These are phyloP conservation scores for Leptonema lineaticorne DNA, from an alignment of 1,140 invertebrate species.

Conservation along the genomic window DNA sequence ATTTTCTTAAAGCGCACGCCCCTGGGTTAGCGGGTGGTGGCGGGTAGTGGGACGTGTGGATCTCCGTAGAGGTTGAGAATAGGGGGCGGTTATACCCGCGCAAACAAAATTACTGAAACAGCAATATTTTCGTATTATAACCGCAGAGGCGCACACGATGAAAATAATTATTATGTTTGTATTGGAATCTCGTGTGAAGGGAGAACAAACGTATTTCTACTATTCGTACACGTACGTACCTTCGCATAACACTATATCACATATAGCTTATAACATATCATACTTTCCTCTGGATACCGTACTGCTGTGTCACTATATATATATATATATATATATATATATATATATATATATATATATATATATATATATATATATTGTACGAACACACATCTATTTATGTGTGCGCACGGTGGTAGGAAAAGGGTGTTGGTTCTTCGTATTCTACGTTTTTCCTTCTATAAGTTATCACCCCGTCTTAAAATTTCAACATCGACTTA, in stretches of 20 bases:
- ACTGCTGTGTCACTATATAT: neutral
- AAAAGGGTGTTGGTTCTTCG: no score
- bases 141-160: constrained; percentile 21
- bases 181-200: constrained; percentile 19
- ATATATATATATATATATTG: neutral
- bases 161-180: constrained; percentile 28
- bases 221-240: neutral
- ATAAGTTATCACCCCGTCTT: no score
- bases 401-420: no score
- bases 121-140: constrained; percentile 30
- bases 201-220: constrained; percentile 19
- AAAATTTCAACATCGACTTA: no score
- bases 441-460: no score
- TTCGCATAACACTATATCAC: neutral
- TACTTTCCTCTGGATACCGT: no score
- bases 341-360: neutral
- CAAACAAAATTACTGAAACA: constrained; percentile 31
- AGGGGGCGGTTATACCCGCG: no score
- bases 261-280: no score
- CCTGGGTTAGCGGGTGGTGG: neutral
- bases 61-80: no score
- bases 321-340: neutral
- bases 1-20: constrained; percentile 31
- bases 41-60: no score
- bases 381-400: neutral